Evolutionary conservation across 2,888 invertebrate species (phyloP).

Genomic region (Scelioninae gen. 2): DNA sequence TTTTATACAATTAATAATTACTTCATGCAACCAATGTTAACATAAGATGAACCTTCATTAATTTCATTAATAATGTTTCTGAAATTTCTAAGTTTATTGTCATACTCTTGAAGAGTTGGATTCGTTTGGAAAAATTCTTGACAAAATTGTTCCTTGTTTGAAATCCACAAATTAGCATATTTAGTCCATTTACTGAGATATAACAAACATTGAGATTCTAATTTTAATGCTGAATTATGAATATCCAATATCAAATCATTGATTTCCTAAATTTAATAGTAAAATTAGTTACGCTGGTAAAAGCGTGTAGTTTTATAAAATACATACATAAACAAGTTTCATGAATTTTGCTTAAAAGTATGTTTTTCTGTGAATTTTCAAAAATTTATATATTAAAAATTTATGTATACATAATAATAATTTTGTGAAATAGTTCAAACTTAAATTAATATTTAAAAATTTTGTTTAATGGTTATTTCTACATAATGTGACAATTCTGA

Average conservation of each 20-base stretch:
- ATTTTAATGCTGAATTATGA: slow-evolving; percentile 81
- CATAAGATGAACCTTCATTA: slow-evolving; percentile 78
- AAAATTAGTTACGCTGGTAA: too few species aligned
- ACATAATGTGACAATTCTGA: too few species aligned
- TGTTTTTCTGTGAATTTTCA: too few species aligned
- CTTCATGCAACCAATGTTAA: slow-evolving; percentile 83
- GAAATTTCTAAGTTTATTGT: slow-evolving; percentile 82
- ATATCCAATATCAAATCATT: slow-evolving; percentile 81
- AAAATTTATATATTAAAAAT: neutral
- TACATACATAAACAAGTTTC: too few species aligned
- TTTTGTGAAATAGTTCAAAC: slow-evolving; percentile 1
- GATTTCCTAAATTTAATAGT: slow-evolving; percentile 76
- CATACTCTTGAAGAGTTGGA: slow-evolving; percentile 82
- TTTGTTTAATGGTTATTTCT: neutral
- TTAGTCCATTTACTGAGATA: slow-evolving; percentile 84
- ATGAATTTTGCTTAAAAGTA: too few species aligned
- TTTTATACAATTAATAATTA: slow-evolving; percentile 51
- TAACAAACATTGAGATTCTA: slow-evolving; percentile 80
- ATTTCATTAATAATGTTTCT: slow-evolving; percentile 77
- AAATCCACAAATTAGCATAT: slow-evolving; percentile 85
- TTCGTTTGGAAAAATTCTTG: slow-evolving; percentile 85
- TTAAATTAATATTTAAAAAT: neutral
- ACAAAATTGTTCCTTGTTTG: slow-evolving; percentile 84
- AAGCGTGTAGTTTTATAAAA: too few species aligned
- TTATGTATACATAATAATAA: slow-evolving; percentile 7